These are phyloP conservation scores for Platysternon megacephalum DNA, from an alignment of 2,113 vertebrate species.

Conservation along the genomic window DNA sequence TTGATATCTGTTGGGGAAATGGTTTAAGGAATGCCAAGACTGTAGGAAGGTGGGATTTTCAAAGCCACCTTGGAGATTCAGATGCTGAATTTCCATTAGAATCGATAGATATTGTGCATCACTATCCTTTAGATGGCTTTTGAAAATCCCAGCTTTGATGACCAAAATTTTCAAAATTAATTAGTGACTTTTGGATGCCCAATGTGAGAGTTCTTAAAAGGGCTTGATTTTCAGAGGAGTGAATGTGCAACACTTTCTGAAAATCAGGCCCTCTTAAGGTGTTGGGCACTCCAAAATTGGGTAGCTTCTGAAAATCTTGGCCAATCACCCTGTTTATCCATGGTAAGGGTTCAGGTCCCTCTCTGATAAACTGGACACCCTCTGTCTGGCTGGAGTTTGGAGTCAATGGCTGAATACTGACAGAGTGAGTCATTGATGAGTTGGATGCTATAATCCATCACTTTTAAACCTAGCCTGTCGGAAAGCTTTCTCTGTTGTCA, in stretches of 20 bases:
- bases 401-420: background rate
- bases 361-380: background rate
- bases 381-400: background rate
- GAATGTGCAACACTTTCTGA: background rate
- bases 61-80: background rate
- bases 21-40: background rate
- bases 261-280: background rate
- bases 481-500: slow-evolving; percentile 20
- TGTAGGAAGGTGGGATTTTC: background rate
- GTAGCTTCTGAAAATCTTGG: background rate
- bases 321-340: background rate
- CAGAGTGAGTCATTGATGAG: slow-evolving; percentile 42
- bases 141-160: background rate
- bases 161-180: background rate
- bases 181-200: background rate
- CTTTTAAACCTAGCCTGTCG: slow-evolving; percentile 22
- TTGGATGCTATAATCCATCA: slow-evolving; percentile 25
- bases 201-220: background rate
- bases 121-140: background rate
- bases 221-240: background rate
- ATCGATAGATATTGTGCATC: background rate
- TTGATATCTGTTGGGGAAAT: background rate
- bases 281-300: background rate
- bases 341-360: background rate
- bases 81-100: background rate